phyloP scores from a whole-genome alignment of 2,888 invertebrate genomes.

The Entomobrya multifasciata region DNA sequence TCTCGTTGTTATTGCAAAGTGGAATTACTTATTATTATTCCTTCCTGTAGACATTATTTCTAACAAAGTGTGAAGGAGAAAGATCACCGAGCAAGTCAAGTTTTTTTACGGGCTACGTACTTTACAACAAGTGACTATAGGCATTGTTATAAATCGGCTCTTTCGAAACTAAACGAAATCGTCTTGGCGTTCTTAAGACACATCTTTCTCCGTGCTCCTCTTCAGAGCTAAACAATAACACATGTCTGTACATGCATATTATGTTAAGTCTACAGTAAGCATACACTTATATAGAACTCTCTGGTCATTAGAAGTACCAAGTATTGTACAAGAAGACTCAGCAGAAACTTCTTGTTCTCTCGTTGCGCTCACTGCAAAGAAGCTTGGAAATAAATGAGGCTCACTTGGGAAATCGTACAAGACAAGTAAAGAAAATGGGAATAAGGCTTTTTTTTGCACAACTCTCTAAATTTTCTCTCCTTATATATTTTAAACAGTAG shows the following conservation, averaged over 20 bases:
- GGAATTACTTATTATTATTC: slow-evolving; percentile 28
- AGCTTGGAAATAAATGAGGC: slow-evolving; percentile 66
- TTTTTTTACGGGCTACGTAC: too few relatives aligned
- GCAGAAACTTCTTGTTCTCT: slow-evolving; percentile 1
- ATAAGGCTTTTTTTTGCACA: neutral
- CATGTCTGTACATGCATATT: neutral
- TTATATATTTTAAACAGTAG: slow-evolving; percentile 68
- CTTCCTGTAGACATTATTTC: neutral
- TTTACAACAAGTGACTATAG: neutral
- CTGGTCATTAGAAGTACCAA: neutral
- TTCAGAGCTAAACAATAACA: slow-evolving; percentile 9
- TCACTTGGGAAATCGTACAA: slow-evolving; percentile 66
- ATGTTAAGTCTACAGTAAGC: too few relatives aligned
- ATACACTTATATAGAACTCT: neutral
- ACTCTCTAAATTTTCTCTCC: slow-evolving; percentile 49
- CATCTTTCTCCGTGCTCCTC: slow-evolving; percentile 1
- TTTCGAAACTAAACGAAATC: neutral
- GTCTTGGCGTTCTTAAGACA: neutral
- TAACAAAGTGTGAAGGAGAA: too few relatives aligned
- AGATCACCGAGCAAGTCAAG: too few relatives aligned
- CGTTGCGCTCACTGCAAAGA: neutral
- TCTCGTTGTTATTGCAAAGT: neutral
- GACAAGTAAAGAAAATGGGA: slow-evolving; percentile 41
- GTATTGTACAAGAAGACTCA: neutral
- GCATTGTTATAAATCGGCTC: slow-evolving; percentile 35